Evolutionary conservation across 2,113 vertebrate species (phyloP).

Genomic region (Pollimyrus isidori): DNA sequence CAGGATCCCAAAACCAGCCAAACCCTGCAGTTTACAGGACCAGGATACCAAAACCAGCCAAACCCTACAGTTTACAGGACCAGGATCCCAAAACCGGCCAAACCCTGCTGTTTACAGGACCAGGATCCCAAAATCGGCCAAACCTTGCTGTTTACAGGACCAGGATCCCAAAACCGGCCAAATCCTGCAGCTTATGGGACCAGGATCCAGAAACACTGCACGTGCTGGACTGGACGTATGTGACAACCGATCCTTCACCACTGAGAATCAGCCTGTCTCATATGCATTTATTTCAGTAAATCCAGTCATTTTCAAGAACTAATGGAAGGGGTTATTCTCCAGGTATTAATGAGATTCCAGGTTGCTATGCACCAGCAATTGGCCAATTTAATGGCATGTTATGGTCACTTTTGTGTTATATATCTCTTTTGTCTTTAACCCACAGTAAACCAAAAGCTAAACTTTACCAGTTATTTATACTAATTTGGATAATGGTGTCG

Average conservation of each 20-base stretch:
- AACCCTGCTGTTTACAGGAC: not conserved
- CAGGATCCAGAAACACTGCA: not conserved
- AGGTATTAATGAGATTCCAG: not conserved
- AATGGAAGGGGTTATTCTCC: not conserved
- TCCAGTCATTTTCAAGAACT: not conserved
- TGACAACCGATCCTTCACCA: not conserved
- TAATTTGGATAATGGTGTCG: not conserved
- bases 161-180: too few relatives aligned
- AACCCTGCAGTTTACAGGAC: too few relatives aligned
- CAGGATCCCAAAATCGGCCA: too few relatives aligned
- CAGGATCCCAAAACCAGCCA: too few relatives aligned
- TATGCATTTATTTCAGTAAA: not conserved
- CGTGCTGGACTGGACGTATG: not conserved
- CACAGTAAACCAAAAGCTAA: not conserved
- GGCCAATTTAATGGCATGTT: not conserved
- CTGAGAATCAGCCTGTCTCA: not conserved
- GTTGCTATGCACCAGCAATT: not conserved
- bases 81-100: not conserved
- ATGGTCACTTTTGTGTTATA: not conserved
- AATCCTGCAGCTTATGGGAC: too few relatives aligned
- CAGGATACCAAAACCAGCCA: too few relatives aligned
- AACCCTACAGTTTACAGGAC: not conserved
- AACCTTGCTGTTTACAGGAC: not conserved
- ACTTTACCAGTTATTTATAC: not conserved
- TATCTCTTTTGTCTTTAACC: not conserved